Evolutionary conservation across 2,797 vertebrate species (phyloP), one percentile per base, ranked within the genome.

Genomic region (Periparus ater): DNA sequence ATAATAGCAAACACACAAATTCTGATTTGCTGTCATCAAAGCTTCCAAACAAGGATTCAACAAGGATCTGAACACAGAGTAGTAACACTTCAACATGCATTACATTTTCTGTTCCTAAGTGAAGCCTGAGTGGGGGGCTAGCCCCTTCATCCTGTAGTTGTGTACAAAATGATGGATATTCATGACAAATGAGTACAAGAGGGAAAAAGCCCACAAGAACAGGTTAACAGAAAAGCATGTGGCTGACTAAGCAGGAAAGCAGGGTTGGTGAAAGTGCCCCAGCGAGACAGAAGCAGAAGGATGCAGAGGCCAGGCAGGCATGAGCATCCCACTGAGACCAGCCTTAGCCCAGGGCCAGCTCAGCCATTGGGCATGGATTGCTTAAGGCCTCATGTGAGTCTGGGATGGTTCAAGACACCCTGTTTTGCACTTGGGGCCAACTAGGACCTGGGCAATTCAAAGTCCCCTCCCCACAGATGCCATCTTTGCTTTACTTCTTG

Each of bases 1-100:
- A 45, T 60, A 91, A 91, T 36, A 91, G 85, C 92, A 85, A 75
- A 91, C 54, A 45, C 79, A 86, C 82, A 61, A 90, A 98, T 98
- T 98, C 98, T 98, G 98, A 98, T 98, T 98, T 97, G 96, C 98
- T 98, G 97, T 98, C 98, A 98, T 98, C 98, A 98, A 98, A 98
- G 98, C 98, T 98, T 95, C 95, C 97, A 97, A 96, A 97, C 88
- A 34, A 98, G 96, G 91, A 94, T 90, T 94, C 97, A 96, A 85
- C 88, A 95, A 93, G 81, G 94, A 93, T 89, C 84, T 54, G 74
- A 80, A 87, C 85, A 95, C 79, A 85, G 62, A 82, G 66, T 82
- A 89, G 40, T 95, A 96, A 97, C 94, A 96, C 95, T 95, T 97
- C 95, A 96, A 97, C 96, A 95, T 92, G 95, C 95, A 95, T 91